Evolutionary conservation across 2,888 invertebrate species (phyloP).

Genomic region (Xylota segnis): DNA sequence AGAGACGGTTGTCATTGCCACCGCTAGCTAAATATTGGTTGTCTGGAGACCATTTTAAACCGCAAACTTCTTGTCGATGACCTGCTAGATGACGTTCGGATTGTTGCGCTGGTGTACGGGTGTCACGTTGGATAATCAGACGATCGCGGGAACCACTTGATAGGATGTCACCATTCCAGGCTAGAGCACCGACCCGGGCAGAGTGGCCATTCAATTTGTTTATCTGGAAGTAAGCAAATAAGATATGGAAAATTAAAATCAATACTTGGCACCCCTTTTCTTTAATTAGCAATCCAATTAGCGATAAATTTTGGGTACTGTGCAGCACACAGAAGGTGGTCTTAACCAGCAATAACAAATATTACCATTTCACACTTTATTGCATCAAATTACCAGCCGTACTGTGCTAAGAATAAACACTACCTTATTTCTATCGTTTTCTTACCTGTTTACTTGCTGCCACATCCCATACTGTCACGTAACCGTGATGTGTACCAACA

Average conservation of each 20-base stretch:
- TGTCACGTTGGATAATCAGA: constrained; percentile 96
- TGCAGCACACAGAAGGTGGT: constrained; percentile 44
- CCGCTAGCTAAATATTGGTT: constrained; percentile 98
- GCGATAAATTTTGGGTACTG: constrained; percentile 31
- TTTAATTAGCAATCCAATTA: constrained; percentile 19
- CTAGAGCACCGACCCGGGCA: constrained; percentile 96
- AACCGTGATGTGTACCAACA: constrained; percentile 98
- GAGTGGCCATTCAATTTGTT: constrained; percentile 96
- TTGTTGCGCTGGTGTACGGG: constrained; percentile 92
- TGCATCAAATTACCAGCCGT: constrained; percentile 50
- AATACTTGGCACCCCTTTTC: not conserved
- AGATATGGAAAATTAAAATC: not conserved
- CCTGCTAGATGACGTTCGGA: constrained; percentile 93
- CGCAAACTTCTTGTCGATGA: constrained; percentile 98
- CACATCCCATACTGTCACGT: constrained; percentile 99
- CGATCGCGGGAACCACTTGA: constrained; percentile 98
- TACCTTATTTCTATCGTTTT: constrained; percentile 21
- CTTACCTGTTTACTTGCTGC: constrained; percentile 93
- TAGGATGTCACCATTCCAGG: constrained; percentile 98
- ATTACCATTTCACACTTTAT: constrained; percentile 57
- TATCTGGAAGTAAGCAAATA: constrained; percentile 86
- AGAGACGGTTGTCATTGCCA: constrained; percentile 92
- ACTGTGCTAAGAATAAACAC: constrained; percentile 49
- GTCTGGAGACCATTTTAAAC: constrained; percentile 99
- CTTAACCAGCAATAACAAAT: constrained; percentile 54